phyloP scores from a whole-genome alignment of 2,888 invertebrate species.

The Polymixis lichenea region DNA sequence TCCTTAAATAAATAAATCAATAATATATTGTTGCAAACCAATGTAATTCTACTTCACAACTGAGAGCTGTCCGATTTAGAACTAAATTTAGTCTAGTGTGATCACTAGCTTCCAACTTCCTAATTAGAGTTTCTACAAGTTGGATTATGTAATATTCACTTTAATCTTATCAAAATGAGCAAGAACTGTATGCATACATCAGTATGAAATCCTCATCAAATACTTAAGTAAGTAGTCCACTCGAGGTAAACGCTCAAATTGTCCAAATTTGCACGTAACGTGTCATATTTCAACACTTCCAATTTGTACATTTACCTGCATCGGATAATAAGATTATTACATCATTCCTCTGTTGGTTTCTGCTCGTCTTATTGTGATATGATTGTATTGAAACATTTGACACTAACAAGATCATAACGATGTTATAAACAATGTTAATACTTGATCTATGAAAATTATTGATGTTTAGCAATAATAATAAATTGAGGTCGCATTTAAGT shows the following conservation, averaged over 20 bases:
- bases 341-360: constrained; percentile 16
- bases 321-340: constrained; percentile 49
- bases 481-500: constrained; percentile 24
- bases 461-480: constrained; percentile 25
- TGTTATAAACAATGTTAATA: constrained; percentile 22
- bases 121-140: too few species aligned
- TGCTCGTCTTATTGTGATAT: constrained; percentile 36
- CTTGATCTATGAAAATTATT: constrained; percentile 17
- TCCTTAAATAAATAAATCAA: too few species aligned
- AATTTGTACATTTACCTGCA: constrained; percentile 47
- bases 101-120: too few species aligned
- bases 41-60: too few species aligned
- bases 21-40: too few species aligned
- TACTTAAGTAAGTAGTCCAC: constrained; percentile 8
- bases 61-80: too few species aligned
- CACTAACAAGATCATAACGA: constrained; percentile 50
- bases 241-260: constrained; percentile 16
- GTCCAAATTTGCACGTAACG: constrained; percentile 25
- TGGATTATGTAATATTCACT: too few species aligned
- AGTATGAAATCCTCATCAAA: constrained; percentile 14
- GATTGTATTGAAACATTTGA: constrained; percentile 36
- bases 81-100: too few species aligned
- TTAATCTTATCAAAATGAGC: background rate
- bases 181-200: background rate
- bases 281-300: constrained; percentile 37